These are phyloP conservation scores for Salvator merianae DNA, from an alignment of 2,113 vertebrate genomes.

Conservation along the genomic window DNA sequence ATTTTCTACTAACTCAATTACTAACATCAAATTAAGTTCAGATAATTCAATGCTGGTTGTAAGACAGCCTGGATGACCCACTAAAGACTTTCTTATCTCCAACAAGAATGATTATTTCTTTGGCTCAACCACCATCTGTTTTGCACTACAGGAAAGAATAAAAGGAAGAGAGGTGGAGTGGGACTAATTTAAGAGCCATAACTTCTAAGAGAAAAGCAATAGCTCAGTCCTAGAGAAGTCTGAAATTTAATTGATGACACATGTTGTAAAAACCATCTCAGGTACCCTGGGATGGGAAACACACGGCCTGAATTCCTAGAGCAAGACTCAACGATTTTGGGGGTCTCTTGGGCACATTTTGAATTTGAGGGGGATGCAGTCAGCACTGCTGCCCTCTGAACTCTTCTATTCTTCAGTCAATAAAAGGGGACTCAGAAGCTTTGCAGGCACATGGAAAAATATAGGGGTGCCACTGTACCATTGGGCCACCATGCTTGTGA, in stretches of 20 bases:
- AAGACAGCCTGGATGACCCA: rapidly evolving
- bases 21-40: background rate
- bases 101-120: background rate
- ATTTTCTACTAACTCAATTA: conserved; percentile 15
- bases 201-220: background rate
- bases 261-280: background rate
- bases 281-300: background rate
- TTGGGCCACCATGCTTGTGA: too few relatives aligned
- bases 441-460: too few relatives aligned
- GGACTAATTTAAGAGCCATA: background rate
- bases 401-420: too few relatives aligned
- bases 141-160: background rate
- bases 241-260: background rate
- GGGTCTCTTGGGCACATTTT: too few relatives aligned
- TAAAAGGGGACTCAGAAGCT: too few relatives aligned
- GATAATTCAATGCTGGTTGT: background rate
- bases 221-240: background rate
- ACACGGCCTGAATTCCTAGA: background rate
- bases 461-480: too few relatives aligned
- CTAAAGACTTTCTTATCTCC: rapidly evolving
- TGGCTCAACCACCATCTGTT: background rate
- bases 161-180: background rate
- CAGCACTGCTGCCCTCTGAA: too few relatives aligned
- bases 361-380: too few relatives aligned
- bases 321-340: too few relatives aligned